Evolutionary conservation across 2,113 vertebrate species (phyloP).

Genomic region (Phaethon lepturus): DNA sequence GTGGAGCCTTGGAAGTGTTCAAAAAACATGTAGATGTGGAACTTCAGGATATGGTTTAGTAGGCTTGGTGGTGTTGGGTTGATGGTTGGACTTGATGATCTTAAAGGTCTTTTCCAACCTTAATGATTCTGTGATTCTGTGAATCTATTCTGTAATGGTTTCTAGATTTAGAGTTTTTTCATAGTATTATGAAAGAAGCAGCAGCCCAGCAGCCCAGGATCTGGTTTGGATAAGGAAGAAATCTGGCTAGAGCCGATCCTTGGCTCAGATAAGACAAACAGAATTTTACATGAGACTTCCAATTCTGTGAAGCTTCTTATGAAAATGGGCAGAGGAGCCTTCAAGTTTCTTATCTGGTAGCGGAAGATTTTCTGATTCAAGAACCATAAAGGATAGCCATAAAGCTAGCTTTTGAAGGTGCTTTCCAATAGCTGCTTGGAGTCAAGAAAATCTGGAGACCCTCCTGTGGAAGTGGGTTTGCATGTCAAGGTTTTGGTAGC

Average conservation of each 20-base stretch:
- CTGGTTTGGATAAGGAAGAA: neutral
- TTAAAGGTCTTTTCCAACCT: too few species aligned
- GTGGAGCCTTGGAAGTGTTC: too few species aligned
- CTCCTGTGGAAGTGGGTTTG: neutral
- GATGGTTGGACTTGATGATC: too few species aligned
- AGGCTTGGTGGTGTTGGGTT: too few species aligned
- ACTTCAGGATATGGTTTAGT: too few species aligned
- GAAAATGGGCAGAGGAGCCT: neutral
- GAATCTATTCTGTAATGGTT: neutral
- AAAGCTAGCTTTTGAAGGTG: neutral
- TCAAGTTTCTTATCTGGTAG: neutral
- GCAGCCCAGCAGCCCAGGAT: neutral
- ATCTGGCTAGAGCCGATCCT: neutral
- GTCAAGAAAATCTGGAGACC: neutral
- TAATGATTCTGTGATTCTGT: too few species aligned
- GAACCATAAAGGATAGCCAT: neutral
- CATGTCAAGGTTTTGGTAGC: too few species aligned
- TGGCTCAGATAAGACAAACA: neutral
- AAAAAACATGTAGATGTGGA: too few species aligned
- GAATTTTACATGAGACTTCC: neutral
- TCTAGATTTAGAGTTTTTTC: neutral
- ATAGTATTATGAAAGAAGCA: neutral
- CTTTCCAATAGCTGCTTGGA: neutral
- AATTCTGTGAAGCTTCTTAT: neutral
- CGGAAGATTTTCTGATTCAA: neutral